Evolutionary conservation across 1,140 invertebrate species (phyloP), one percentile per base, ranked within the genome.

Genomic region (Zaprionus inermis): DNA sequence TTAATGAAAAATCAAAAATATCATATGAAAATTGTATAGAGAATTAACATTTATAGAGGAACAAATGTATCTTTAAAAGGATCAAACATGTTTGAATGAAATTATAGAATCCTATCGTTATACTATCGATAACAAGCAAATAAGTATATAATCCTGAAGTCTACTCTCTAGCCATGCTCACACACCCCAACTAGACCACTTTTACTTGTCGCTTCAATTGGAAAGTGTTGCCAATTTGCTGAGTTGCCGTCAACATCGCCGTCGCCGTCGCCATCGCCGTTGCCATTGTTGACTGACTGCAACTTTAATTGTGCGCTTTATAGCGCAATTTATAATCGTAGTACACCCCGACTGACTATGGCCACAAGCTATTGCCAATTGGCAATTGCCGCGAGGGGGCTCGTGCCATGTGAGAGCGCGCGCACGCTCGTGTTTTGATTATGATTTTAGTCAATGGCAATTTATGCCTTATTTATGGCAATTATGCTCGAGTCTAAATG

Each of bases 181-280:
- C 56, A 68, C 5, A 24, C 9, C 14, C 5, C 2, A 55, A 16
- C 11, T 60, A 24, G 56, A 56, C 46, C 57, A 74, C 72, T 76
- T 65, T 80, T 73, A 51, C 66, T 74, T 61, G 67, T 74, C 72
- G 83, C 71, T 88, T 71, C 76, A 88, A 88, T 86, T 86, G 79
- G 83, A 89, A 86, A 86, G 83, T 86, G 83, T 86, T 86, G 84
- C 83, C 83, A 86, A 86, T 86, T 88, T 89, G 84, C 80, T 74
- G 52, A 67, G 46, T 55, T 57, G 68, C 59, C 56, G 66, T 66
- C 58, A 55, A 55, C 24, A 20, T 59, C 58, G 63, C 55, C 24
- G 32, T 59, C 11, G 49, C 20, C 56, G 65, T 51, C 18, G 58
- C 9, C 12, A 52, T 56, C 10, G 52, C 22, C 38, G 63, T 59